phyloP scores from a whole-genome alignment of 2,113 vertebrate species.

The Odontophorus gujanensis region DNA sequence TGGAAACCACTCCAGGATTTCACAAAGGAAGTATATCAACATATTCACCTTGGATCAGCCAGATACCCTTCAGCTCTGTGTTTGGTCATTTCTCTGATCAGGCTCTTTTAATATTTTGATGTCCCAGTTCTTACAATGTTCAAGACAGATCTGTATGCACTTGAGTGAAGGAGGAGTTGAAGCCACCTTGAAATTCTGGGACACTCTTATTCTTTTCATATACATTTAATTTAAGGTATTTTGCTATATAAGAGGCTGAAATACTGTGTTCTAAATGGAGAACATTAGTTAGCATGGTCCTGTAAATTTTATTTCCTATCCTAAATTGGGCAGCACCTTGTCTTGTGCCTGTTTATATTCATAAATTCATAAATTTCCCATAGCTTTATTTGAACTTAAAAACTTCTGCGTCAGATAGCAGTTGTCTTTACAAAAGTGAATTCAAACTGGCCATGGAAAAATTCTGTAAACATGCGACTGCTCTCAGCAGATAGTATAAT shows the following conservation, averaged over 20 bases:
- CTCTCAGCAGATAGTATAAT: slow-evolving; percentile 36
- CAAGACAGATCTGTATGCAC: slow-evolving; percentile 11
- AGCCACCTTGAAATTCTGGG: slow-evolving; percentile 36
- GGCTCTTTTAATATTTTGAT: slow-evolving; percentile 21
- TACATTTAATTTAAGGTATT: neutral
- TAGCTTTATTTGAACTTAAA: neutral
- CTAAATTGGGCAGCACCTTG: neutral
- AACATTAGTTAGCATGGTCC: neutral
- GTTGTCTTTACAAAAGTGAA: neutral
- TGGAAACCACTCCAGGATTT: slow-evolving; percentile 63
- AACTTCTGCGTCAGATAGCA: neutral
- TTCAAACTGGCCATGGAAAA: neutral
- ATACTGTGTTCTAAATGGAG: neutral
- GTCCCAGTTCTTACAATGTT: neutral
- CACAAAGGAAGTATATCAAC: slow-evolving; percentile 59
- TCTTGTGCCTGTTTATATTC: neutral
- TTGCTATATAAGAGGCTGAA: neutral
- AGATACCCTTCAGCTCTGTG: slow-evolving; percentile 24
- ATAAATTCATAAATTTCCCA: neutral
- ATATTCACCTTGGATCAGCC: slow-evolving; percentile 55
- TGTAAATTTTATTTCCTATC: neutral
- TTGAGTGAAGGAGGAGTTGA: slow-evolving; percentile 14
- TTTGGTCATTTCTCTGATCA: slow-evolving; percentile 59
- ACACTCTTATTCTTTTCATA: slow-evolving; percentile 9
- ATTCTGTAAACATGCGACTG: neutral